Evolutionary conservation across 2,888 invertebrate genomes (phyloP), one percentile per base, ranked within the genome.

Genomic region (Ceraclea dissimilis): DNA sequence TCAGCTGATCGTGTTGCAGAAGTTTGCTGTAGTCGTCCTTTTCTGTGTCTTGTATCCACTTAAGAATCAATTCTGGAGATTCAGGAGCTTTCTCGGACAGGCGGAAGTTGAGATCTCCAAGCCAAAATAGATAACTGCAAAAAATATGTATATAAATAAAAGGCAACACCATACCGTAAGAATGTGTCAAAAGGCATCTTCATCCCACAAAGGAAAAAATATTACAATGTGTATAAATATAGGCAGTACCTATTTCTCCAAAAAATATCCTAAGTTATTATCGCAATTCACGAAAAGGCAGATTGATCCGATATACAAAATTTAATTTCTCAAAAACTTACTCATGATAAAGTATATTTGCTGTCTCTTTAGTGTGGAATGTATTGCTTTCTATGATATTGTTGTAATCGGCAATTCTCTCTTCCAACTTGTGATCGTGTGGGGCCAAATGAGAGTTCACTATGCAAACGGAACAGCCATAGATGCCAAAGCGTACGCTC

Each of bases 401-500:
- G 67, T 91, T 88, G 70, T 93, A 95, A 70, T 96, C 94, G 65
- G 84, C 82, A 55, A 96, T 83, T 56, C 96, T 80, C 64, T 92
- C 91, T n/a, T 86, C 82, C 52, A 92, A 73, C 62, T 88, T 79
- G 64, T 90, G 83, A 67, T 93, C 91, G 67, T 96, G 95, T 2
- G 96, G 91, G 2, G 93, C 88, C 63, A 97, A 72, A 72, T 97
- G 96, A 49, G 89, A 83, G 69, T 94, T 95, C 8, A 96, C 87
- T 55, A 95, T 81, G 67, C 93, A 90, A 52, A 95, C 68, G 1
- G 91, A 93, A 66, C 91, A 88, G 1, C 94, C 95, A 68, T 92
- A 91, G 31, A 93, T 79, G 66, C 87, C 89, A 67, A 96, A 82
- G 57, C 96, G 79, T 52, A 94, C 79, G 68, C 90, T 92, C 1